Base-by-base conservation (phyloP, 1,140 invertebrate species). In the Aradophagus sp. region DNA sequence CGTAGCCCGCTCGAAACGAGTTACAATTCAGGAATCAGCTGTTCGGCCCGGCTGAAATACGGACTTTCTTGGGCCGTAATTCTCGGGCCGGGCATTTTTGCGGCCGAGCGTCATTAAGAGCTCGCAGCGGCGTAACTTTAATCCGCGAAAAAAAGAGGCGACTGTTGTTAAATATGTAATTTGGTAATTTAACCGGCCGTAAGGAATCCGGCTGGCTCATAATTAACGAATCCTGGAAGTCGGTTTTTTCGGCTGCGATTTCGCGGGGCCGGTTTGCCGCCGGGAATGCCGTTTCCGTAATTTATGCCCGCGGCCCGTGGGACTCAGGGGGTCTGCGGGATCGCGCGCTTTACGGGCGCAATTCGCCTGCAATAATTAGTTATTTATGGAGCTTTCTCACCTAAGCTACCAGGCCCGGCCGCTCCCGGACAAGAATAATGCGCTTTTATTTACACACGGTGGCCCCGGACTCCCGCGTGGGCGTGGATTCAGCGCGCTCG, bases 301-400 rank as follows among this genome's bases (percentile, higher is more conserved):
- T 81, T 82, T 82, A 83, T 83, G 74, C 73, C 70, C 53, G 63
- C 67, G 75, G 63, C 72, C 71, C 67, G 42, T 70, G 39, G 66
- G 76, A 75, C 77, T 82, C 79, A 74, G 77, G 75, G 74, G 76
- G 80, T 77, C 77, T 74, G 52, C 47, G 65, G 65, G 71, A 69
- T 78, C 73, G 73, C 59, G 70, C 76, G 62, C 65, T 80, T 80
- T 74, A 76, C 73, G 62, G 52, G 70, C 67, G 76, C 71, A 73
- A 71, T 75, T 73, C 75, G 70, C 73, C 73, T 50, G 73, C 73
- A 76, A 77, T 77, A 76, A 82, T 80, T 79, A 79, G 76, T 82
- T 80, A 80, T 80, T 78, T 78, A 77, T 75, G 77, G 47, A 55
- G 70, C 73, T 69, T 75, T 70, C 70, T 73, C 56, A 58, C 61